Evolutionary conservation across 2,797 vertebrate genomes (phyloP).

Genomic region (Nyctibius grandis): DNA sequence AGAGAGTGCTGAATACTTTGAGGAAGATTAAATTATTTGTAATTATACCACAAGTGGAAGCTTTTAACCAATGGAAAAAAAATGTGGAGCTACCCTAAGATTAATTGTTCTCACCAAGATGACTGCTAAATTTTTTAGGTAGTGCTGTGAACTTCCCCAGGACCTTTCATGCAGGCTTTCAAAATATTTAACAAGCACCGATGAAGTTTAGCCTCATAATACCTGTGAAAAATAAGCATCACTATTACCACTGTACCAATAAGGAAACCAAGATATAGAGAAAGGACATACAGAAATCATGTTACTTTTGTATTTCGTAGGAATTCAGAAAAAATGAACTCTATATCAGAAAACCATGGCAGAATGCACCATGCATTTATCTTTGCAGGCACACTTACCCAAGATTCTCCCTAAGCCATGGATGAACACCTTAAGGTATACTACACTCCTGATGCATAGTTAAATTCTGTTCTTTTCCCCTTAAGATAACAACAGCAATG

Average conservation of each 20-base stretch:
- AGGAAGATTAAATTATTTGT: conserved; percentile 63
- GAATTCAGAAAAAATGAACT: neutral
- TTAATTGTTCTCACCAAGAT: neutral
- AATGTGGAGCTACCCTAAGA: neutral
- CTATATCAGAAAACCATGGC: neutral
- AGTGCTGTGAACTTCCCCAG: neutral
- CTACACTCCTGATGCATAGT: neutral
- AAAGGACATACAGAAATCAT: neutral
- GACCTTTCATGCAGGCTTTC: neutral
- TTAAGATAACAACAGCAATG: neutral
- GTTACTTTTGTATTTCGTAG: neutral
- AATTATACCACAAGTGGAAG: conserved; percentile 57
- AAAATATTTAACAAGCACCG: neutral
- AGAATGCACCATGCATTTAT: neutral
- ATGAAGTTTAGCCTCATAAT: neutral
- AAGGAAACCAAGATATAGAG: neutral
- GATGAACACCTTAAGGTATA: neutral
- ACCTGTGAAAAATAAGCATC: conserved; percentile 7
- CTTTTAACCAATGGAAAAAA: conserved; percentile 40
- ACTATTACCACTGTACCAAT: neutral
- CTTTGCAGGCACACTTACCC: neutral
- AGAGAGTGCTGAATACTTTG: conserved; percentile 46
- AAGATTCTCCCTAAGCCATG: neutral
- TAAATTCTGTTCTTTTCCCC: neutral
- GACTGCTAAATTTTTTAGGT: neutral